Evolutionary conservation across 2,113 vertebrate genomes (phyloP).

Genomic region (Tragelaphus imberbis): DNA sequence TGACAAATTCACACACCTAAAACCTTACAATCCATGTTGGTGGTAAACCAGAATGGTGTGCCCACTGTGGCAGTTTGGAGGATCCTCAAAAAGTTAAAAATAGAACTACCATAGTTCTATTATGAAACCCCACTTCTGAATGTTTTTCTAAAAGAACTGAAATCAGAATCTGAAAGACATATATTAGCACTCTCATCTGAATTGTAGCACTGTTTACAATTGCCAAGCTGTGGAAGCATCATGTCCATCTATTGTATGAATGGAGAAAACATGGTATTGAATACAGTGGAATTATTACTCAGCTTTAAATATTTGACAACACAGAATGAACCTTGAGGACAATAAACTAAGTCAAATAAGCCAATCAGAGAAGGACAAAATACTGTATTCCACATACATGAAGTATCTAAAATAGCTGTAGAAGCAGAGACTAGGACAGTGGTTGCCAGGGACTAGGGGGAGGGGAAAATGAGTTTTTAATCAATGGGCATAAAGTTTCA

Average conservation of each 20-base stretch:
- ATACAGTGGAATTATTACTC: neutral
- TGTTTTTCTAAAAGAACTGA: neutral
- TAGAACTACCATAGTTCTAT: neutral
- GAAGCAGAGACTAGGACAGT: neutral
- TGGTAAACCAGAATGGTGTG: neutral
- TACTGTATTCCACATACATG: neutral
- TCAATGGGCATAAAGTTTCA: neutral
- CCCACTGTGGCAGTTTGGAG: neutral
- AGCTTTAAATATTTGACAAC: neutral
- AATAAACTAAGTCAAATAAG: neutral
- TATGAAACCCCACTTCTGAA: neutral
- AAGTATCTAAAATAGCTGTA: neutral
- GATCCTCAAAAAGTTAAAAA: neutral
- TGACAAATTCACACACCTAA: neutral
- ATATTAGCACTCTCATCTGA: neutral
- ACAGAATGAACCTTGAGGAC: neutral
- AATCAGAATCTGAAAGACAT: neutral
- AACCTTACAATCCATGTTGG: neutral
- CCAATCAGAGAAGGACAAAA: neutral
- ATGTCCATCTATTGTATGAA: neutral
- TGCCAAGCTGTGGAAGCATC: neutral
- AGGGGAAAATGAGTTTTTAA: neutral
- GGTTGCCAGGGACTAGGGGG: neutral
- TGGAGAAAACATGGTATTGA: neutral
- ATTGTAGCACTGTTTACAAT: neutral